Base-by-base conservation (phyloP, 2,113 vertebrate genomes). In the Pelmatolapia mariae region DNA sequence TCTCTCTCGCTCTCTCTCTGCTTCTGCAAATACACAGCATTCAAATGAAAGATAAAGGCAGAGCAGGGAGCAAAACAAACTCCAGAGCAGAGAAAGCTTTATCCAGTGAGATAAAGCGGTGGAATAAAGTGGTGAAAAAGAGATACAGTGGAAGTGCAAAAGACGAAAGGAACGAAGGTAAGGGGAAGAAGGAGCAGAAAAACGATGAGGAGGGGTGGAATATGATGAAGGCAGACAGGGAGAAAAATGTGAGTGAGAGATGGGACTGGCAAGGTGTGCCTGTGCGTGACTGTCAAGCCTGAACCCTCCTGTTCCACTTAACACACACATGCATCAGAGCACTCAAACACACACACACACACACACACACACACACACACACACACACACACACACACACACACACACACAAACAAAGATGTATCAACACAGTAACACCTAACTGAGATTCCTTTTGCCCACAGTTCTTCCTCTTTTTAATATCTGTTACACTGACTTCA, bases 21-120 rank as follows among this genome's bases (percentile, higher is more conserved):
- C 84, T 83, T 26, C 91, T 85, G 61, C 88, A 84, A 81, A 89
- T 84, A 91, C 80, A 87, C 83, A 4, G 59, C 88, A 89, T 91
- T 87, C 87, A 38, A 92, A 92, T 10, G 71, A 38, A 89, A 95
- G 94, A 95, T 94, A 94, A 94, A 94, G 87, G 80, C 80, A 80
- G 56, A 92, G 92, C 90, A 86, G 90, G 52, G 83, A 73, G 85
- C 81, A 91, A 93, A 92, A 92, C 89, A 92, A 90, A 93, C 91
- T 90, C 91, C 89, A 80, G 85, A 82, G 90, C 57, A 84, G 88
- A 82, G 83, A 90, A 83, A 92, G 94, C 88, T 91, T 94, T 92
- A 93, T 92, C 90, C 89, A 84, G 22, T 85, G 87, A 92, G 91
- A 95, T 93, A 94, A 91, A 89, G 84, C 7, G 1, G 36, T 2